Percentiles rank a stretch among this genome's conserved stretches.
phyloP scores from a whole-genome alignment of 2,797 vertebrate genomes.

The Microchirus variegatus region DNA sequence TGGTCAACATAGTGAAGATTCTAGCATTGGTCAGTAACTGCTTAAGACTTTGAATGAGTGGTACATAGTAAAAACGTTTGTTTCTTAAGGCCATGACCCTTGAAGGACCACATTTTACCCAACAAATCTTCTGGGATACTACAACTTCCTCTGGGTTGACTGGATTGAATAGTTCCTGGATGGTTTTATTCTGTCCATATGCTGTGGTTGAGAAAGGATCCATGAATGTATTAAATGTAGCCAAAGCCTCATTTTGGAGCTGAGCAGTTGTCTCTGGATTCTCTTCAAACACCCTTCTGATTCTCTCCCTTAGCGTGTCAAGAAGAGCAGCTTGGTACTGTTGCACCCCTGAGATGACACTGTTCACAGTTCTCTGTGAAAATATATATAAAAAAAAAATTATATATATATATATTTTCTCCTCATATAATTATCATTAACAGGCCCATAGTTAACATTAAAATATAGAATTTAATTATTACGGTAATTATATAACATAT shows the following conservation, averaged over 20 bases:
- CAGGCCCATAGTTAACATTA: background rate
- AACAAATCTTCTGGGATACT: conserved; percentile 16
- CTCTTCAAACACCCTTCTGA: conserved; percentile 11
- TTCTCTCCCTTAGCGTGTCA: background rate
- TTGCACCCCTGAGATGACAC: conserved; percentile 4
- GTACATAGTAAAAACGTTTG: conserved; percentile 10
- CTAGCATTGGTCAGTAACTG: conserved; percentile 20
- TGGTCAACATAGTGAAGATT: conserved; percentile 16
- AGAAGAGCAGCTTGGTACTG: conserved; percentile 17
- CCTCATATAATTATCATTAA: background rate
- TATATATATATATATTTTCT: background rate
- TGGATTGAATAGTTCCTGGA: conserved; percentile 7
- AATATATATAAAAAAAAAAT: background rate
- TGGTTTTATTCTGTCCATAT: conserved; percentile 7
- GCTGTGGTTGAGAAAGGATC: background rate
- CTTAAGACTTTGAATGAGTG: conserved; percentile 12
- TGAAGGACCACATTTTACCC: conserved; percentile 1
- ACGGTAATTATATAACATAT: background rate
- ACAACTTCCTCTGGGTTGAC: conserved; percentile 11
- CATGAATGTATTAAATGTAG: background rate
- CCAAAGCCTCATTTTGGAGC: background rate
- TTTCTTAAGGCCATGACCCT: conserved; percentile 8
- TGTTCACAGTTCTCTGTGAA: conserved; percentile 8
- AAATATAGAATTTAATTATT: background rate
- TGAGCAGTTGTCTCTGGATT: background rate